Percentiles rank a stretch among this genome's conserved stretches.
Conservation (phyloP, 1,140 invertebrate genomes). For the Cotesia chilonis region DNA sequence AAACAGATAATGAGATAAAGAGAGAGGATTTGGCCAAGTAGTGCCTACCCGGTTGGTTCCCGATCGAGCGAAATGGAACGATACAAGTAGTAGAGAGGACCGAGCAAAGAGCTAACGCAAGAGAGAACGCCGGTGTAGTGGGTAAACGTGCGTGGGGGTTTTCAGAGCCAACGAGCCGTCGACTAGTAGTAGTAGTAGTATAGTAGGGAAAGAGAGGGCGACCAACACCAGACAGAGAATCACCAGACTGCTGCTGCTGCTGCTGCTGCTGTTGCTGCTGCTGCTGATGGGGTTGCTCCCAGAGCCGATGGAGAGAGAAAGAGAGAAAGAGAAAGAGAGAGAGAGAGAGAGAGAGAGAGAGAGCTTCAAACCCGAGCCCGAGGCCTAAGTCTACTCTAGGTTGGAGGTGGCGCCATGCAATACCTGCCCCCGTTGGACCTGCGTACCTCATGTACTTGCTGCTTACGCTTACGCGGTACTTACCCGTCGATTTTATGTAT, state of each 20-base stretch:
- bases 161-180: neutral
- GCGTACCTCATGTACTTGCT: slow-evolving; percentile 46
- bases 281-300: slow-evolving; percentile 33
- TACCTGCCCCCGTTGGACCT: slow-evolving; percentile 51
- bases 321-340: slow-evolving; percentile 46
- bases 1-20: slow-evolving; percentile 16
- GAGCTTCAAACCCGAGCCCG: slow-evolving; percentile 27
- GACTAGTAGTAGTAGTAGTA: neutral
- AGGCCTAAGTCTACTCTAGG: slow-evolving; percentile 64
- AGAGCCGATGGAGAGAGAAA: slow-evolving; percentile 33
- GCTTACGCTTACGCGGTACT: neutral
- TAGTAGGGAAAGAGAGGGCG: slow-evolving; percentile 28
- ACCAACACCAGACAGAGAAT: neutral
- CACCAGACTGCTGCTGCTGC: slow-evolving; percentile 33
- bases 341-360: slow-evolving; percentile 40
- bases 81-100: slow-evolving; percentile 27
- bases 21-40: neutral
- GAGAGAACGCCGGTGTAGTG: slow-evolving; percentile 13
- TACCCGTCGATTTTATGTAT: neutral
- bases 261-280: slow-evolving; percentile 16
- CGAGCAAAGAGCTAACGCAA: slow-evolving; percentile 8
- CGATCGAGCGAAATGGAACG: slow-evolving; percentile 40
- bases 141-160: slow-evolving; percentile 43
- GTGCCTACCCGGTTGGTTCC: neutral
- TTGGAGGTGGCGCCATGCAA: slow-evolving; percentile 64